Evolutionary conservation across 2,888 invertebrate genomes (phyloP).

Genomic region (Ceramica pisi): DNA sequence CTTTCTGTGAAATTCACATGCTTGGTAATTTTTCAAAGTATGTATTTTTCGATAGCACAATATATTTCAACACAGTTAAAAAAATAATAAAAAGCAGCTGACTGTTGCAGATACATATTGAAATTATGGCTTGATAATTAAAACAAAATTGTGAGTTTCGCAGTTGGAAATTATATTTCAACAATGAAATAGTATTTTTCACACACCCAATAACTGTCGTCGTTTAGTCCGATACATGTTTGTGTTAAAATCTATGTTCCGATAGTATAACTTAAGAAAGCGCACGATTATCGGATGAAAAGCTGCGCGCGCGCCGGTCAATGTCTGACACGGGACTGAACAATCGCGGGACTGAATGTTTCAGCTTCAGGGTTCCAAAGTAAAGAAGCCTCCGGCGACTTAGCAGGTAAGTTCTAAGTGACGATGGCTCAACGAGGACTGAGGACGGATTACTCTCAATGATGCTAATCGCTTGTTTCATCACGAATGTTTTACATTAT

Average conservation of each 20-base stretch:
- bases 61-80: background rate
- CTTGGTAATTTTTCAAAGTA: background rate
- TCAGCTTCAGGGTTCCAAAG: slow-evolving; percentile 67
- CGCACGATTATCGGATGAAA: slow-evolving; percentile 42
- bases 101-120: background rate
- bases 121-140: background rate
- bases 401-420: slow-evolving; percentile 69
- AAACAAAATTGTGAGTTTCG: background rate
- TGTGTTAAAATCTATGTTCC: slow-evolving; percentile 8
- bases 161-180: background rate
- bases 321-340: slow-evolving; percentile 73
- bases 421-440: slow-evolving; percentile 62
- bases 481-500: slow-evolving; percentile 46
- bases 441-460: slow-evolving; percentile 54
- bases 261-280: slow-evolving; percentile 46
- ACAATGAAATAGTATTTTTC: slow-evolving; percentile 5
- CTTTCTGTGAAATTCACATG: background rate
- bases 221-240: slow-evolving; percentile 41
- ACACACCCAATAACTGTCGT: slow-evolving; percentile 53
- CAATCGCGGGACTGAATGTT: slow-evolving; percentile 66
- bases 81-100: background rate
- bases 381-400: slow-evolving; percentile 69
- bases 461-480: slow-evolving; percentile 53
- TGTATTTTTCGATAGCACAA: background rate
- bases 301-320: slow-evolving; percentile 69